These are phyloP conservation scores for Ceratoteleas bidentatus DNA, from an alignment of 1,140 invertebrate species.

Conservation along the genomic window DNA sequence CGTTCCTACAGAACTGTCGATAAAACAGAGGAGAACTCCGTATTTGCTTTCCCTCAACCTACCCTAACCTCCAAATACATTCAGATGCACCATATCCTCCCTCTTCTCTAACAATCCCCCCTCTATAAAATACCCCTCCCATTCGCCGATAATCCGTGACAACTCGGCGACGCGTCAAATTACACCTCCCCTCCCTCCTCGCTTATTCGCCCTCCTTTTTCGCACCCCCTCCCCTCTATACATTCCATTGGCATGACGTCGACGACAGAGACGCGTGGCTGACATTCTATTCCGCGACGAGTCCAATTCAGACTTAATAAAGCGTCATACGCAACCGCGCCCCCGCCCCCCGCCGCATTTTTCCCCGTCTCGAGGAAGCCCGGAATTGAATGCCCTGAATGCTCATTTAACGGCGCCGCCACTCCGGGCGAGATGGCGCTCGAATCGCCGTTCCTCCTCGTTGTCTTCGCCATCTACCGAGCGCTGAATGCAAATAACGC, in stretches of 20 bases:
- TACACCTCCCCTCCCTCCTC: conserved; percentile 6
- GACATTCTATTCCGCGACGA: conserved; percentile 72
- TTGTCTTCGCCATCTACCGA: conserved; percentile 50
- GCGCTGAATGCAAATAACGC: conserved; percentile 51
- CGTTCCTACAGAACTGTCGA: too few species aligned
- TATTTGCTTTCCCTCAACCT: too few species aligned
- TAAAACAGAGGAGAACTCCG: too few species aligned
- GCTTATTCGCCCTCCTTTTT: conserved; percentile 21
- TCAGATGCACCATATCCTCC: too few species aligned
- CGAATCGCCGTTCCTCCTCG: conserved; percentile 64
- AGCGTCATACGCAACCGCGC: conserved; percentile 75
- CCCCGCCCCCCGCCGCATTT: conserved; percentile 69
- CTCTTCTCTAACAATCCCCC: too few species aligned
- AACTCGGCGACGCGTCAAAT: too few species aligned
- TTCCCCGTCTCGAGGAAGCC: conserved; percentile 60
- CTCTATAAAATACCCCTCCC: too few species aligned
- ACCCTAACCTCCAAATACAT: too few species aligned
- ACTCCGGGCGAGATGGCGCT: too few species aligned
- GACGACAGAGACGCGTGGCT: conserved; percentile 55
- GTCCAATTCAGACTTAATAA: conserved; percentile 79
- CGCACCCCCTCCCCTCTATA: conserved; percentile 27
- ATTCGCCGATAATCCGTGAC: too few species aligned
- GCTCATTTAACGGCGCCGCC: conserved; percentile 75
- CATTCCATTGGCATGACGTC: conserved; percentile 57
- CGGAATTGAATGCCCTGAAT: conserved; percentile 78